Base-by-base conservation (phyloP, 2,113 vertebrate genomes). In the Pituophis catenifer region DNA sequence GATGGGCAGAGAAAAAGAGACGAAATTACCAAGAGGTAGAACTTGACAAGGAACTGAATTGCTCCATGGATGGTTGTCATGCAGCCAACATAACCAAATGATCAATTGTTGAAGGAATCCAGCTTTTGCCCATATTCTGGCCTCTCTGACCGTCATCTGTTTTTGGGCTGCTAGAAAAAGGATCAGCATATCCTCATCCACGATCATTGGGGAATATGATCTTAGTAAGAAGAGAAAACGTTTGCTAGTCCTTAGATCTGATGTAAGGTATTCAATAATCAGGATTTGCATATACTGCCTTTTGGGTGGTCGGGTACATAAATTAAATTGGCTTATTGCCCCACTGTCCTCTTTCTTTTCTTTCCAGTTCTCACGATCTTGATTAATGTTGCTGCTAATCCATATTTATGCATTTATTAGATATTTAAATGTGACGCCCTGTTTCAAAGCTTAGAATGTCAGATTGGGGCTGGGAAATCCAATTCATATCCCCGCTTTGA, bases 31-130 rank as follows among this genome's bases (percentile, higher is more conserved):
- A 12, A 54, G 62, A 58, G 58, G 38, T 58, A 38, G 53, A 38
- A 54, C n/a, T 54, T 50, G 29, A 81, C 48, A 38, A 54, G 89
- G 52, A 5, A 21, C 44, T 54, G 70, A 0, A 0, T 44, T 54
- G 50, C 89, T 86, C 26, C 62, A 29, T 4, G 29, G 29, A 54
- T 8, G 10, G 12, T 52, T 85, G 19, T 85, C 62, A 19, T 38
- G 2, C 5, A 59, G 48, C 86, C 75, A 50, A 1, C 57, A 8
- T 1, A 44, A 48, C 52, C 92, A 58, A 33, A 29, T 88, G 65
- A 12, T 24, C 52, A 9, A 38, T 33, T 58, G 33, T 86, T 55
- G 53, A 62, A 85, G 55, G n/a, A 12, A 62, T 54, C 81, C 90
- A 75, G 44, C 8, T 19, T 38, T 44, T 87, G 7, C 1, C 3